Evolutionary conservation across 1,140 invertebrate species (phyloP), one percentile per base, ranked within the genome.

Genomic region (Megathymus violae): DNA sequence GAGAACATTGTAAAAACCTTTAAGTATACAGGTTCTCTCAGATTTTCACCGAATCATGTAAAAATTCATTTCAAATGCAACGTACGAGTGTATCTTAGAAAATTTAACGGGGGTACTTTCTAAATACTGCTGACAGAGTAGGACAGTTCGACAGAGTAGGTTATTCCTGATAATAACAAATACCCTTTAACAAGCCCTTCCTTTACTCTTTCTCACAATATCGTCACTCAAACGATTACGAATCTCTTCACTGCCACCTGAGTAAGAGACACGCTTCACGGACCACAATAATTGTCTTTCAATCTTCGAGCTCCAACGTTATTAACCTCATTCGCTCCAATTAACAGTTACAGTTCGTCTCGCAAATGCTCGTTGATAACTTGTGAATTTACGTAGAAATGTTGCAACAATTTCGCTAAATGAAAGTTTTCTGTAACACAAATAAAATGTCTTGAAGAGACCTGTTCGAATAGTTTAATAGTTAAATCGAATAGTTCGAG

Each of bases 291-390:
- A 54, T 54, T 54, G 50, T n/a, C 16, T 52, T 17, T 52, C 34
- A 19, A 38, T 40, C 9, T 40, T 41, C 34, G 19, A 14, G 19
- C 5, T 27, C 36, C 34, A 7, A 19, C 19, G n/a, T 56, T 56
- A 43, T 56, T 56, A 56, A 56, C 51, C 51, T 56, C 51, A 43
- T 56, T 40, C 40, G 27, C 40, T 15, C 40, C 51, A 22, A 56
- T 56, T 31, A 56, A 56, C 51, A 56, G 27, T 56, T 31, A 56
- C 40, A 31, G 6, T 56, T 56, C 38, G 38, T 43, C 7, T 31
- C 52, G 10, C 38, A 19, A 44, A 41, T 31, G 40, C 14, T 16
- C 13, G 13, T 56, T 31, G 14, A 31, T 56, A 44, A 44, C 11
- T 25, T 22, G 17, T 13, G 22, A 54, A 31, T 56, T 43, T 44